A percentile compares a stretch with the other conserved stretches of the same genome.
phyloP scores from a whole-genome alignment of 1,140 invertebrate genomes.

The Hermetia illucens region DNA sequence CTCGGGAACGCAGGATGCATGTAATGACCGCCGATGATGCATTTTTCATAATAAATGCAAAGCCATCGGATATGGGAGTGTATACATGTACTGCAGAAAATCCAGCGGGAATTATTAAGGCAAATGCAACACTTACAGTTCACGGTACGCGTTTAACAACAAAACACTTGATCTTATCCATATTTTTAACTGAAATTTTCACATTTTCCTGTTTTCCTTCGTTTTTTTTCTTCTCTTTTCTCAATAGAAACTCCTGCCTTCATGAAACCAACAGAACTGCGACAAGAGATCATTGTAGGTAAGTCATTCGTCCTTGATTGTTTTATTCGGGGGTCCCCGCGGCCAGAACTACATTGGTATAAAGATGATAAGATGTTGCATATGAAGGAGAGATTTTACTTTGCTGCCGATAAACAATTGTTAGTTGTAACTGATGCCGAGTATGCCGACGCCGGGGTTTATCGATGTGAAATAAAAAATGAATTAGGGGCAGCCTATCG shows the following conservation, averaged over 20 bases:
- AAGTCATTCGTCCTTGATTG: conserved; percentile 76
- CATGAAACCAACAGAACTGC: conserved; percentile 63
- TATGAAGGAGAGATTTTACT: conserved; percentile 62
- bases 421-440: conserved; percentile 73
- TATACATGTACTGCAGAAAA: conserved; percentile 92
- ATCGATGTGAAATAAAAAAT: conserved; percentile 82
- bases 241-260: conserved; percentile 69
- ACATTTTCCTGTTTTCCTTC: conserved; percentile 3
- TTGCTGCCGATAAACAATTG: conserved; percentile 72
- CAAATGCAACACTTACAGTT: conserved; percentile 81
- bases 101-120: conserved; percentile 66
- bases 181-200: conserved; percentile 2
- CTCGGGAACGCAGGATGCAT: conserved; percentile 80
- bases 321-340: conserved; percentile 70
- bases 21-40: conserved; percentile 83
- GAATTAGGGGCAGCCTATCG: conserved; percentile 52
- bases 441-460: conserved; percentile 62
- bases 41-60: conserved; percentile 84
- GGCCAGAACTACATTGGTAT: conserved; percentile 75
- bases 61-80: conserved; percentile 72
- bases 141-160: conserved; percentile 39
- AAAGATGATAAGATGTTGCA: conserved; percentile 66
- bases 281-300: conserved; percentile 64
- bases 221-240: conserved; percentile 7
- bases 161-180: background rate